Evolutionary conservation across 2,888 invertebrate species (phyloP).

Genomic region (Phyllotreta cruciferae): DNA sequence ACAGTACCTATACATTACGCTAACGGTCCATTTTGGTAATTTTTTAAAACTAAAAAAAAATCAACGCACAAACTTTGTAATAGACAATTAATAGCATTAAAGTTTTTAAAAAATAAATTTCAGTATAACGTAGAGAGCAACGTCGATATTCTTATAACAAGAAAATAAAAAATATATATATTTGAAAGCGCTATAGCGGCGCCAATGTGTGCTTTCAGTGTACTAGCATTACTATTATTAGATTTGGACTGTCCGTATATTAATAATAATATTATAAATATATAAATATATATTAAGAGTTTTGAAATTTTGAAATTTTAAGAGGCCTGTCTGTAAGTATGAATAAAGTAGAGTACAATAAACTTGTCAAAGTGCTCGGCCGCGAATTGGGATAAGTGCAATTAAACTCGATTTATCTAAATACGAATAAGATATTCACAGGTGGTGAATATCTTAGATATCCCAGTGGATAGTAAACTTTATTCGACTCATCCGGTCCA

Average conservation of each 20-base stretch:
- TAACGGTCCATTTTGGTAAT: slow-evolving; percentile 41
- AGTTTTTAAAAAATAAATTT: slow-evolving; percentile 55
- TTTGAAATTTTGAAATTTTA: slow-evolving; percentile 62
- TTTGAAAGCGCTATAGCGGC: slow-evolving; percentile 49
- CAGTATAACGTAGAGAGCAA: slow-evolving; percentile 54
- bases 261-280: slow-evolving; percentile 28
- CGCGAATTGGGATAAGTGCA: background rate
- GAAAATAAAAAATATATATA: slow-evolving; percentile 46
- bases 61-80: slow-evolving; percentile 59
- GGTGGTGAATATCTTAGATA: background rate
- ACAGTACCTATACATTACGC: slow-evolving; percentile 35
- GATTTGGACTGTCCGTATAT: slow-evolving; percentile 61
- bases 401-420: background rate
- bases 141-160: slow-evolving; percentile 59
- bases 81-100: slow-evolving; percentile 51
- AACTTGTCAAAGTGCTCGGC: slow-evolving; percentile 28
- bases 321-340: slow-evolving; percentile 62
- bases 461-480: too few relatives aligned
- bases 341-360: slow-evolving; percentile 56
- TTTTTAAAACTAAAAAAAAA: slow-evolving; percentile 42
- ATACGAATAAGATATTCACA: background rate
- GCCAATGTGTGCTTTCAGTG: slow-evolving; percentile 61
- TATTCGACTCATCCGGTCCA: too few relatives aligned
- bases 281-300: slow-evolving; percentile 53
- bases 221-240: slow-evolving; percentile 59